Base-by-base conservation (phyloP, 2,888 invertebrate species). In the Apotomis turbidana region DNA sequence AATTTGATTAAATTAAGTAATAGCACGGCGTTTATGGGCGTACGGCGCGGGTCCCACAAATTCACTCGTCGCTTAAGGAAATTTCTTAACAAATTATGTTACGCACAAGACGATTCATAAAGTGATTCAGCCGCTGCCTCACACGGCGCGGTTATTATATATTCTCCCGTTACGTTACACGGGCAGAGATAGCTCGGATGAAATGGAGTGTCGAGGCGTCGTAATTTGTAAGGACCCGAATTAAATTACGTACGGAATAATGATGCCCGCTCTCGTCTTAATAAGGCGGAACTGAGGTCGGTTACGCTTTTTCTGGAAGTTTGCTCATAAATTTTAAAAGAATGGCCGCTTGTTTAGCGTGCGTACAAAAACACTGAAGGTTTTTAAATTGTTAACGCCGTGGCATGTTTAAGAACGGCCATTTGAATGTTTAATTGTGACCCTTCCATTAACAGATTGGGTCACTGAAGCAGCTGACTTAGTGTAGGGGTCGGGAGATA, bases 81-180 rank as follows among this genome's bases (percentile, higher is more conserved):
- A 71, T 71, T 67, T 71, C 71, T 71, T 71, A 71, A 71, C 71
- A 71, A 71, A 71, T 71, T 67, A 71, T 71, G 71, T 67, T 71
- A 71, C 71, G 67, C 71, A 55, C 71, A 71, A 67, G 71, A 67
- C 67, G 55, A 71, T 71, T 71, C 71, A 71, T 71, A 71, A 71
- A 71, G 71, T 57, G 60, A 71, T 67, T 71, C 71, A 62, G 71
- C 57, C 71, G 44, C 54, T 66, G 59, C 59, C 46, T 49, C 57
- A 55, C 41, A 68, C 60, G 66, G 46, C 27, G 67, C 51, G 54
- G 71, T 54, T 67, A 71, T 71, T 71, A 71, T 67, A 57, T 67
- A 67, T 51, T 61, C 71, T 55, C 57, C 63, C 63, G 67, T 61
- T 60, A 55, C 71, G 54, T 54, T 15, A 36, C 68, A 46, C 60